Evolutionary conservation across 2,797 vertebrate genomes (phyloP), one percentile per base, ranked within the genome.

Genomic region (Danio jaintianensis): DNA sequence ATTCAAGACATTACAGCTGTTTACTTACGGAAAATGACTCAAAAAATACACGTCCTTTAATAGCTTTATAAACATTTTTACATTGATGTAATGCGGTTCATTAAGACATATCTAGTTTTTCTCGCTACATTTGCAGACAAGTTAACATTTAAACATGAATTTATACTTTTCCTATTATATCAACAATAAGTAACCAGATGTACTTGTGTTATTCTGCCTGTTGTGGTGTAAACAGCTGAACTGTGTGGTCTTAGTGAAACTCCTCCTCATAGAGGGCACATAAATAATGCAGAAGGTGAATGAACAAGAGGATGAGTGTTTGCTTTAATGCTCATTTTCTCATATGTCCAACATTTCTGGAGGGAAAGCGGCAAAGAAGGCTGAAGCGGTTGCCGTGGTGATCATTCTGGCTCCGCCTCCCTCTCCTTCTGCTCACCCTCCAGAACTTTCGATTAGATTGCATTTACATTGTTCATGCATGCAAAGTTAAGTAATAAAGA

Each of bases 341-440:
- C 67, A 42, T 38, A 47, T 84, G 56, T 61, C 0, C 63, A 79
- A 61, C 52, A 45, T 20, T 45, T 81, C 85, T 88, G 84, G 78
- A 67, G 84, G 64, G 87, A 89, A 90, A 89, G 85, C 76, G 84
- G 89, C 64, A 83, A 81, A 86, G 88, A 16, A 80, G 89, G 87
- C 75, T 86, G 77, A 86, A 87, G 86, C 1, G 86, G 91, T 82
- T 15, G 87, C 88, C 85, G 86, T 92, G 75, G 20, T 79, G 18
- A 81, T 77, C 61, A 52, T 73, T 64, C 56, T 77, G 63, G 90
- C 86, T 77, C 87, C 83, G 83, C 87, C 90, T 89, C 89, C 84
- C 71, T 88, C 87, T 87, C 84, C 85, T 78, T 85, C 87, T 85
- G 81, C 89, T 91, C 89, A 88, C 86, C 81, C 82, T 82, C 86